Conservation (phyloP, 1,140 invertebrate species). For the Drosophila biarmipes region DNA sequence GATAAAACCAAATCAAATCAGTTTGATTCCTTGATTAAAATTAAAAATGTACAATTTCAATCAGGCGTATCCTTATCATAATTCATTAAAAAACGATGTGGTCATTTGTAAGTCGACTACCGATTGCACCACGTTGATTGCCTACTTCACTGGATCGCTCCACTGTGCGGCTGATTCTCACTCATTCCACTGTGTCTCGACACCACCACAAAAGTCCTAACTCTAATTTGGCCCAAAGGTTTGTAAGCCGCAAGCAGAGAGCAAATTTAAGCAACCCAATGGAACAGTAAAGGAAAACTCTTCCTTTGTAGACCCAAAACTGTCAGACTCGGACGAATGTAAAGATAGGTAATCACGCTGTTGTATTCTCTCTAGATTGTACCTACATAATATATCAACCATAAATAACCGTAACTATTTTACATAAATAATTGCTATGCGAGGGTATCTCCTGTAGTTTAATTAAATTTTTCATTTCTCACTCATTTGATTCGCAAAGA, state of each 20-base stretch:
- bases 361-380: slow-evolving; percentile 73
- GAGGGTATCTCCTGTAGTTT: slow-evolving; percentile 72
- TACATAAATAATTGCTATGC: slow-evolving; percentile 56
- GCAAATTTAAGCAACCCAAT: slow-evolving; percentile 15
- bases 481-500: slow-evolving; percentile 61
- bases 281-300: slow-evolving; percentile 7
- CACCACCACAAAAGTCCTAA: slow-evolving; percentile 32
- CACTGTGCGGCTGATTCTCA: slow-evolving; percentile 53
- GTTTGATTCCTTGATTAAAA: neutral
- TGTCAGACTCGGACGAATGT: slow-evolving; percentile 39
- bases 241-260: slow-evolving; percentile 64
- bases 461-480: slow-evolving; percentile 44
- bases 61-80: neutral
- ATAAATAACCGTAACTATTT: slow-evolving; percentile 49
- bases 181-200: slow-evolving; percentile 49
- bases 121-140: slow-evolving; percentile 20
- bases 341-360: slow-evolving; percentile 52
- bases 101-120: neutral
- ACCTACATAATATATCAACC: slow-evolving; percentile 45
- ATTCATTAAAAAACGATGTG: too few species aligned
- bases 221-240: slow-evolving; percentile 62
- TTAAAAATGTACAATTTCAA: neutral
- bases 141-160: slow-evolving; percentile 30
- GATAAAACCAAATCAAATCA: neutral
- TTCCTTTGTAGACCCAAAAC: slow-evolving; percentile 30